Evolutionary conservation across 2,888 invertebrate genomes (phyloP).

Genomic region (Ophion ventricosus): DNA sequence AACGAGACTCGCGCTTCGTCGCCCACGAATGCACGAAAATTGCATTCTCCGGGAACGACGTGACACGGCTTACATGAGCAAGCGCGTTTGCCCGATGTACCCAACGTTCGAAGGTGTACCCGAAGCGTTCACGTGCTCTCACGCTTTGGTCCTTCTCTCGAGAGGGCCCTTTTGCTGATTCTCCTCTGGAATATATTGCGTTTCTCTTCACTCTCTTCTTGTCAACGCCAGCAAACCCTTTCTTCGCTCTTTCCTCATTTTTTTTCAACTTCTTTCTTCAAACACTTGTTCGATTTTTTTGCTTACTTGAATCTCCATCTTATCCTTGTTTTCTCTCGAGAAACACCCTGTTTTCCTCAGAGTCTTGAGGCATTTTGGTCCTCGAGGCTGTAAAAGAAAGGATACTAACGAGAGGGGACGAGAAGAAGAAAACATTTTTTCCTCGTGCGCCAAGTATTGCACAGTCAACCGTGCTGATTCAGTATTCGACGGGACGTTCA

Average conservation of each 20-base stretch:
- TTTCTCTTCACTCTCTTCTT: constrained; percentile 42
- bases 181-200: constrained; percentile 54
- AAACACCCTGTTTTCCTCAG: constrained; percentile 38
- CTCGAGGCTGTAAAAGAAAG: too few relatives aligned
- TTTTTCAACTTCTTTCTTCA: neutral
- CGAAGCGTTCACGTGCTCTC: constrained; percentile 19
- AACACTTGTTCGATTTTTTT: neutral
- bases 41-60: constrained; percentile 72
- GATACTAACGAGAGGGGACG: neutral
- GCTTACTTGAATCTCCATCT: neutral
- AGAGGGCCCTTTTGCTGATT: constrained; percentile 46
- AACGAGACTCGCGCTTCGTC: constrained; percentile 77
- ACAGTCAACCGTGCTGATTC: too few relatives aligned
- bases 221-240: constrained; percentile 30
- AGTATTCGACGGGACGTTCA: too few relatives aligned
- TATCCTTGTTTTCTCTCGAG: constrained; percentile 36
- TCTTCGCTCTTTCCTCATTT: constrained; percentile 19
- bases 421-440: neutral
- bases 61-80: constrained; percentile 67
- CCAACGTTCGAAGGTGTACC: constrained; percentile 62
- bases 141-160: constrained; percentile 34
- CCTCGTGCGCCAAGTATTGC: too few relatives aligned
- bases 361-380: constrained; percentile 28
- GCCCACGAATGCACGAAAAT: constrained; percentile 76
- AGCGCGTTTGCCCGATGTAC: constrained; percentile 36